Evolutionary conservation across 2,113 vertebrate genomes (phyloP).

Genomic region (Pseudolaguvia tuberculata): DNA sequence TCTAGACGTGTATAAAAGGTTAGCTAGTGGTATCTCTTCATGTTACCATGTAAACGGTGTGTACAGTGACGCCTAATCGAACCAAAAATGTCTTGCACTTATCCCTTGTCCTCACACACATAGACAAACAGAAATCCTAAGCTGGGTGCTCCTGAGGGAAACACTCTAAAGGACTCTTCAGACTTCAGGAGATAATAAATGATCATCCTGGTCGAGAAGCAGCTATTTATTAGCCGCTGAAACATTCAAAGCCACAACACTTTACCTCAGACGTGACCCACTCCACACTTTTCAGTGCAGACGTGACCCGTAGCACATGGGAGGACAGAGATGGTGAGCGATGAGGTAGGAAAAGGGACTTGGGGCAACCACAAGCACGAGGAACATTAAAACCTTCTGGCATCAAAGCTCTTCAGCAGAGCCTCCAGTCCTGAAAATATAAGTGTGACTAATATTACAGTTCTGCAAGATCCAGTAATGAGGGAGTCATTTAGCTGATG

Average conservation of each 20-base stretch:
- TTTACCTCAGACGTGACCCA: conserved; percentile 17
- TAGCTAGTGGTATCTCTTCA: background rate
- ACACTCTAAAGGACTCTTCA: conserved; percentile 44
- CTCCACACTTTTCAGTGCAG: conserved; percentile 41
- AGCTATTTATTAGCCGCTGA: conserved; percentile 66
- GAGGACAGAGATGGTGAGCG: conserved; percentile 53
- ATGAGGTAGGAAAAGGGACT: conserved; percentile 46
- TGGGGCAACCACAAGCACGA: background rate
- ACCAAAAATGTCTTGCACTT: background rate
- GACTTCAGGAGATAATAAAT: conserved; percentile 61
- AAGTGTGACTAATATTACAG: conserved; percentile 26
- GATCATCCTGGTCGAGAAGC: conserved; percentile 50
- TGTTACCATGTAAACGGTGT: background rate
- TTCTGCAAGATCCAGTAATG: conserved; percentile 25
- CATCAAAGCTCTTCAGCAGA: conserved; percentile 24
- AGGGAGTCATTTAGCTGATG: conserved; percentile 56
- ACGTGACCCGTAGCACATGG: background rate
- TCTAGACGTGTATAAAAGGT: background rate
- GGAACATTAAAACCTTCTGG: conserved; percentile 21
- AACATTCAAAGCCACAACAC: conserved; percentile 41
- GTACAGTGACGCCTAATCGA: background rate
- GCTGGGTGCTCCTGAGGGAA: conserved; percentile 26
- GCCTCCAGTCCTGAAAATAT: conserved; percentile 25
- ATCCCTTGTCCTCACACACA: background rate
- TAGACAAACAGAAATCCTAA: background rate